Conservation (phyloP, 2,797 vertebrate species). For the Microhierax caerulescens region DNA sequence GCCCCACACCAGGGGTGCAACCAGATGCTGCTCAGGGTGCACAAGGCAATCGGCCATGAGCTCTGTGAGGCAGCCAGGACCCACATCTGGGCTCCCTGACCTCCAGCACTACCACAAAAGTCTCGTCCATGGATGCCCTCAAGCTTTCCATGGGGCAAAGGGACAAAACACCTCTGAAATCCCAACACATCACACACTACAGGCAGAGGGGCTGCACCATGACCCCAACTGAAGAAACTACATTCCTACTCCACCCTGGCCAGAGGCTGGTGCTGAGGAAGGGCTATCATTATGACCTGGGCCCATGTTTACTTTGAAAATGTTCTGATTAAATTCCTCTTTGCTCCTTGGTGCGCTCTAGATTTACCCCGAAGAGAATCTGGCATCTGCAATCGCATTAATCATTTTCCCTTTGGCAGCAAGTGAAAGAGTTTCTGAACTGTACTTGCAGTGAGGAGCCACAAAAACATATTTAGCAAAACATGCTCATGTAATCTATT, state of each 20-base stretch:
- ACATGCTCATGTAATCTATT: neutral
- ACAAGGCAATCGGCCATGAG: accelerated
- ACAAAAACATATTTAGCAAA: neutral
- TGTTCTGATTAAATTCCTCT: neutral
- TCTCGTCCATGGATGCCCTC: neutral
- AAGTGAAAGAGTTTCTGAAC: conserved; percentile 19
- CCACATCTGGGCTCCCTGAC: accelerated
- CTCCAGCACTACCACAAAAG: neutral
- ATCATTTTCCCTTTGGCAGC: conserved; percentile 27
- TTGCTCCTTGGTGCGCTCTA: neutral
- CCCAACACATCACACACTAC: neutral
- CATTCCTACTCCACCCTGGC: neutral
- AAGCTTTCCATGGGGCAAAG: neutral
- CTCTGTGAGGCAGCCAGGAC: neutral
- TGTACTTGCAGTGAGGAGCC: accelerated
- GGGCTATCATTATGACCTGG: neutral
- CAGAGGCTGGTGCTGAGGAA: neutral
- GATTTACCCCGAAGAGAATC: conserved; percentile 10
- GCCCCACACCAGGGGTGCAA: accelerated
- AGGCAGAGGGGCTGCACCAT: neutral
- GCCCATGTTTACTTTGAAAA: neutral
- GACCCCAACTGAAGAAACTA: neutral
- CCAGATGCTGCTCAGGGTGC: accelerated
- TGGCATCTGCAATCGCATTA: conserved; percentile 4
- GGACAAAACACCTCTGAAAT: neutral